Base-by-base conservation (phyloP, 2,888 invertebrate species). In the Philhelius pedissequus region DNA sequence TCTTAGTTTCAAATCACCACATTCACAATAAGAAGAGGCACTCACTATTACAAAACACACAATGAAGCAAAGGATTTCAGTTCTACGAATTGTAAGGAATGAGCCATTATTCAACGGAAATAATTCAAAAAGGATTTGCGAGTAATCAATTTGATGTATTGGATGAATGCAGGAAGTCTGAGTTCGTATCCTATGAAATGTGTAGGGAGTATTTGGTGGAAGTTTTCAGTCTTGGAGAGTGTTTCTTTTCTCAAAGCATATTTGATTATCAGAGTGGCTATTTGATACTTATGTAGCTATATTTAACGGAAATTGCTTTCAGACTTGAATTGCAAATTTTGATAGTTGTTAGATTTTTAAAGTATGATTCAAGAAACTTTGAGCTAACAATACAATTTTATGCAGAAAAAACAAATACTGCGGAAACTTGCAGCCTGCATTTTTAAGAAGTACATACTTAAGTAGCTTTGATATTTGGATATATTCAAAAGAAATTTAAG, bases 121-220 rank as follows among this genome's bases (percentile, higher is more conserved):
- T 76, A 76, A 80, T 76, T 84, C 84, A 84, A 76, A 84, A 79
- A 68, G 84, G 80, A 84, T 80, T 84, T 84, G 66, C 75, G 84
- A 76, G 80, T 84, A 84, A 84, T 84, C 79, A 84, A 84, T 84
- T 80, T 84, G 84, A 84, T 84, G 68, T 76, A 84, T 80, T 76
- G 76, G 58, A 75, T 62, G 66, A 68, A 76, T 75, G 52, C 66
- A 25, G 66, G 20, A 18, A 45, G 38, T 48, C 13, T 22, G 58
- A 78, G 77, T 64, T 83, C 77, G n/a, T n/a, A 78, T 32, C 78
- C 69, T 56, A 13, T 27, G 35, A 0, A 9, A 45, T 20, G 9
- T 7, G 38, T 0, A 40, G 1, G 5, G 7, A 0, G 20, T 20
- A 22, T 52, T 52, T 20, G 20, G 50, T 30, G n/a, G 9, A 25